phyloP scores from a whole-genome alignment of 2,888 invertebrate species.

The Lissocephala sabroskyi region DNA sequence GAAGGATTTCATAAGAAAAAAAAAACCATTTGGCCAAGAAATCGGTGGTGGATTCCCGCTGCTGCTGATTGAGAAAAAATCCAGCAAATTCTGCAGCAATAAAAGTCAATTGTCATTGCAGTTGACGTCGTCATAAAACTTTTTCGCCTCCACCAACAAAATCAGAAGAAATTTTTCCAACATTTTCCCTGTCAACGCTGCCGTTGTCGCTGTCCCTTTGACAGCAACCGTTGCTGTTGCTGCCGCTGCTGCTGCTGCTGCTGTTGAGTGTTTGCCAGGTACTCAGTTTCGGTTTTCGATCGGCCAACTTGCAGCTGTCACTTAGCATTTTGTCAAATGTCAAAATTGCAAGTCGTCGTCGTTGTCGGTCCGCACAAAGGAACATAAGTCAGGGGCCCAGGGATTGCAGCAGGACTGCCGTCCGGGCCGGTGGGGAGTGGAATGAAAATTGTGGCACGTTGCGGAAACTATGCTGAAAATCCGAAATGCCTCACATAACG shows the following conservation, averaged over 20 bases:
- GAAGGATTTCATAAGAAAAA: too few relatives aligned
- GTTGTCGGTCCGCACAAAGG: too few relatives aligned
- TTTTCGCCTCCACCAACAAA: too few relatives aligned
- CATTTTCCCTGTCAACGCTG: background rate
- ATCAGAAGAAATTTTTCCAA: too few relatives aligned
- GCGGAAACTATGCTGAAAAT: constrained; percentile 42
- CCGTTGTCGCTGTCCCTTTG: background rate
- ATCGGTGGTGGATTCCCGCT: too few relatives aligned
- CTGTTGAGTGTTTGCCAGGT: constrained; percentile 1
- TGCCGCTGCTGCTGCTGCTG: background rate
- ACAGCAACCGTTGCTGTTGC: background rate
- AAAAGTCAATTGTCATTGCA: constrained; percentile 55
- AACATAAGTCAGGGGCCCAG: too few relatives aligned
- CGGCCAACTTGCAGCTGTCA: constrained; percentile 41
- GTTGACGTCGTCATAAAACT: constrained; percentile 1
- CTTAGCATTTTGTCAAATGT: constrained; percentile 49
- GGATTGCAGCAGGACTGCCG: too few relatives aligned
- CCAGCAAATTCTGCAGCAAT: constrained; percentile 42
- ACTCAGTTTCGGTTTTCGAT: background rate
- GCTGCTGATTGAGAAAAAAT: too few relatives aligned
- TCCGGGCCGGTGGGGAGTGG: background rate
- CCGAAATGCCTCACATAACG: constrained; percentile 57
- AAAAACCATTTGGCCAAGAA: too few relatives aligned
- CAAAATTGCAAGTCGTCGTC: too few relatives aligned
- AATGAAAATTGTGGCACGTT: constrained; percentile 3